phyloP scores from a whole-genome alignment of 2,113 vertebrate genomes.

The Anhinga anhinga region DNA sequence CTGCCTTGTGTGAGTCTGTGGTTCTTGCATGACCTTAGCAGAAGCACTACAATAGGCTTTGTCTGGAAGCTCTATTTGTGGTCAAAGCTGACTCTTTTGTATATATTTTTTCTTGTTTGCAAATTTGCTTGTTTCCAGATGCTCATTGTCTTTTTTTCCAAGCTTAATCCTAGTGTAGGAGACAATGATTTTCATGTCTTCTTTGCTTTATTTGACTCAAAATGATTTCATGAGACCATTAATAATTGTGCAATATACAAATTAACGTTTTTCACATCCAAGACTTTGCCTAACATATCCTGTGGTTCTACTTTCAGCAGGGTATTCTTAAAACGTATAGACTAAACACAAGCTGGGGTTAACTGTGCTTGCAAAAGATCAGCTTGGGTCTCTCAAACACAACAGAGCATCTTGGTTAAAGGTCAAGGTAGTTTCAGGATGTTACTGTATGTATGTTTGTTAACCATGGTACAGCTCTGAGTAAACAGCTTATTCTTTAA shows the following conservation, averaged over 20 bases:
- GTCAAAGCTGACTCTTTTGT: not conserved
- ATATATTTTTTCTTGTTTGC: not conserved
- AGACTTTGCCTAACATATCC: not conserved
- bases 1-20: not conserved
- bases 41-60: not conserved
- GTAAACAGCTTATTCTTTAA: constrained; percentile 71
- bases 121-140: not conserved
- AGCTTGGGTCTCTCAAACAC: constrained; percentile 28
- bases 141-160: not conserved
- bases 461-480: constrained; percentile 41
- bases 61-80: not conserved
- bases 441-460: constrained; percentile 46
- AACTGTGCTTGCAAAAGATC: constrained; percentile 15
- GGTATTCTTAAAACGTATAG: not conserved
- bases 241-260: not conserved
- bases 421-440: constrained; percentile 38
- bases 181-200: not conserved
- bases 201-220: not conserved
- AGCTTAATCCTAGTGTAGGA: not conserved
- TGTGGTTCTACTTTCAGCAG: not conserved
- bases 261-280: not conserved
- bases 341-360: not conserved
- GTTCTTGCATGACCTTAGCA: not conserved
- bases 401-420: constrained; percentile 53
- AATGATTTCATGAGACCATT: not conserved